phyloP scores from a whole-genome alignment of 2,113 vertebrate genomes.

The Myrmophylax atrothorax region DNA sequence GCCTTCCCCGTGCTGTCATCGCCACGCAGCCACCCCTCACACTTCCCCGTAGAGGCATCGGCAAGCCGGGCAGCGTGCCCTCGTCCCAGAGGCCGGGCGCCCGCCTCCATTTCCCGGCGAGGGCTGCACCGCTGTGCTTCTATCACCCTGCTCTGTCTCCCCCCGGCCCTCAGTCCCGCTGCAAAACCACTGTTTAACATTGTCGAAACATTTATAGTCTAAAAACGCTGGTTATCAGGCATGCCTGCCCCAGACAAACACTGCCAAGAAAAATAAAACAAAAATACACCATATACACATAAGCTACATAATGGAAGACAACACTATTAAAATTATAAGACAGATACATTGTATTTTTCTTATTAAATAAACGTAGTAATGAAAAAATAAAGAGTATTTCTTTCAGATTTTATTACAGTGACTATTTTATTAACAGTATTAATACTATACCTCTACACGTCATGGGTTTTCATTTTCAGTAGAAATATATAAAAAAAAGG shows the following conservation, averaged over 20 bases:
- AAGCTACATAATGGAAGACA: constrained; percentile 17
- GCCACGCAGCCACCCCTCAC: constrained; percentile 27
- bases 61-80: neutral
- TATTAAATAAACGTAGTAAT: neutral
- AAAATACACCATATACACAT: neutral
- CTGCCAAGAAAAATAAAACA: constrained; percentile 1
- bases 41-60: constrained; percentile 10
- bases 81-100: neutral
- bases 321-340: neutral
- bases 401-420: constrained; percentile 74
- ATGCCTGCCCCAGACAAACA: constrained; percentile 11
- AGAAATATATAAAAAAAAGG: constrained; percentile 78
- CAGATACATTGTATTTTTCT: neutral
- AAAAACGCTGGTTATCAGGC: constrained; percentile 28
- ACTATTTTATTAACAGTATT: constrained; percentile 79
- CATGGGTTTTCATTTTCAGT: constrained; percentile 72
- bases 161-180: neutral
- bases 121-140: neutral
- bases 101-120: constrained; percentile 58
- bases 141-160: neutral
- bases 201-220: constrained; percentile 44
- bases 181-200: constrained; percentile 52
- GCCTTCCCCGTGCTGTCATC: constrained; percentile 76
- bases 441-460: constrained; percentile 74
- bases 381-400: constrained; percentile 65